Evolutionary conservation across 2,797 vertebrate genomes (phyloP).

Genomic region (Myotis findleyi): DNA sequence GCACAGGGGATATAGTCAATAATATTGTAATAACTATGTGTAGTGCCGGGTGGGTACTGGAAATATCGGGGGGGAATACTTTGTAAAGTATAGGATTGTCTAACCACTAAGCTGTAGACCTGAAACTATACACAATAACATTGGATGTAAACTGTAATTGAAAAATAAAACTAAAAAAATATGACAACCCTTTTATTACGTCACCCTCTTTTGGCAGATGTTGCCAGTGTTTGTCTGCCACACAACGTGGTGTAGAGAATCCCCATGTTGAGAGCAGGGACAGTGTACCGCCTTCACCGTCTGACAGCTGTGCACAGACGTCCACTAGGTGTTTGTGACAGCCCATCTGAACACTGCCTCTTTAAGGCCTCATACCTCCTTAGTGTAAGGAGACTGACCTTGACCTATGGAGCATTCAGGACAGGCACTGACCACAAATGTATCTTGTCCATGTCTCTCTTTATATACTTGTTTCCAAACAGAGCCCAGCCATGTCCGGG

Average conservation of each 20-base stretch:
- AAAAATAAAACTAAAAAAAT: neutral
- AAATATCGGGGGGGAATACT: no score
- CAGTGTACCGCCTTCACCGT: neutral
- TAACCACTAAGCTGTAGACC: neutral
- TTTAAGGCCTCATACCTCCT: neutral
- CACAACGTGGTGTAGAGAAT: neutral
- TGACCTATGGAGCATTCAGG: neutral
- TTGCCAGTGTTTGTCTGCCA: neutral
- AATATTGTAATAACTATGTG: neutral
- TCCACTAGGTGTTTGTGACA: neutral
- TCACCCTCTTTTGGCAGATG: neutral
- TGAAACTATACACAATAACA: neutral
- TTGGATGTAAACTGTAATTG: neutral
- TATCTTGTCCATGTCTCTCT: neutral
- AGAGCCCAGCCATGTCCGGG: neutral
- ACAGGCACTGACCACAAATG: neutral
- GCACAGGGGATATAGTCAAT: neutral
- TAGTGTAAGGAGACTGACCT: conserved; percentile 33
- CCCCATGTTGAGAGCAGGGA: neutral
- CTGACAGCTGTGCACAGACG: neutral
- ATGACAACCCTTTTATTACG: neutral
- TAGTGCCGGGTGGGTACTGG: neutral
- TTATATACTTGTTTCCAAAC: conserved; percentile 6
- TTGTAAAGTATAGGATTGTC: neutral
- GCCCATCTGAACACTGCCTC: neutral